These are phyloP conservation scores for Danaus chrysippus DNA, from an alignment of 2,888 invertebrate species.

Conservation along the genomic window DNA sequence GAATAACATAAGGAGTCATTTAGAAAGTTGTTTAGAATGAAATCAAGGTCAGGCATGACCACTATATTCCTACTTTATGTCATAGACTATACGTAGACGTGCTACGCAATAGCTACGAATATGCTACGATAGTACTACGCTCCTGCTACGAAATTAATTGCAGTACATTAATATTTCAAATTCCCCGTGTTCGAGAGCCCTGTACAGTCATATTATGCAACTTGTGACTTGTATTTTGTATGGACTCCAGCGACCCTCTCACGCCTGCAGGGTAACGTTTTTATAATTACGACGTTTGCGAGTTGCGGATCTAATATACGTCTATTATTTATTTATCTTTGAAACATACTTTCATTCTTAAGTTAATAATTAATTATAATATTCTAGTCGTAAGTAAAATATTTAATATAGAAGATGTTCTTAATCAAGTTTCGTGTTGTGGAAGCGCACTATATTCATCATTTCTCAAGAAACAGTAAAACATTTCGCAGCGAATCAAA, in stretches of 20 bases:
- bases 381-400: neutral
- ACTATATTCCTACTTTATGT: no score
- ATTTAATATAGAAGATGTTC: neutral
- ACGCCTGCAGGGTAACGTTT: conserved; percentile 28
- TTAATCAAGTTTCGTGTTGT: neutral
- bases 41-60: no score
- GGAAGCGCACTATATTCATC: neutral
- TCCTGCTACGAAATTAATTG: no score
- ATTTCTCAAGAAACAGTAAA: conserved; percentile 1
- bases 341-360: conserved; percentile 9
- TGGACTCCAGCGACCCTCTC: conserved; percentile 25
- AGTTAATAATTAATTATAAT: neutral
- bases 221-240: conserved; percentile 28
- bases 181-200: conserved; percentile 1
- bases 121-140: neutral
- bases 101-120: neutral
- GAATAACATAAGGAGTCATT: neutral
- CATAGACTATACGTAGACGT: neutral
- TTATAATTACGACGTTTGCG: conserved; percentile 34
- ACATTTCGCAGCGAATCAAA: conserved; percentile 14
- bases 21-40: no score
- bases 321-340: conserved; percentile 17
- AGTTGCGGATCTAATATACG: conserved; percentile 19
- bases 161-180: no score
- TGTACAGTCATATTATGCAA: conserved; percentile 25